Percentiles rank a stretch among this genome's conserved stretches.
phyloP scores from a whole-genome alignment of 2,888 invertebrate species.

The Sthenelais limicola region DNA sequence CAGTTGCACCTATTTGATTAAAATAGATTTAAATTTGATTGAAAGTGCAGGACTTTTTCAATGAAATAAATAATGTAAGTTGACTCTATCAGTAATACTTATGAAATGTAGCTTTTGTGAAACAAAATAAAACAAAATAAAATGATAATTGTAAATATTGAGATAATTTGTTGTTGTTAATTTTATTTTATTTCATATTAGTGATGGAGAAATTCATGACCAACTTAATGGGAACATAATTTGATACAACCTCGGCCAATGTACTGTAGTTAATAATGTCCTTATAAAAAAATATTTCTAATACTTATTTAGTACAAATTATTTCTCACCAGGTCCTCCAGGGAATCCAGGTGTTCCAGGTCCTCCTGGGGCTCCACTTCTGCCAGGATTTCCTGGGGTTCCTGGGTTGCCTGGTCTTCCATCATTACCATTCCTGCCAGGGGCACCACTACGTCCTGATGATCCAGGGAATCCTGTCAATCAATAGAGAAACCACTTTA shows the following conservation, averaged over 20 bases:
- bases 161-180: background rate
- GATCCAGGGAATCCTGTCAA: constrained; percentile 8
- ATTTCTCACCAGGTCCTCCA: constrained; percentile 27
- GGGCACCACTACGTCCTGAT: constrained; percentile 8
- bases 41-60: too few relatives aligned
- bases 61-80: too few relatives aligned
- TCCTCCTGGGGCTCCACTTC: constrained; percentile 55
- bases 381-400: constrained; percentile 27
- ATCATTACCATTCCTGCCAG: constrained; percentile 24
- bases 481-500: background rate
- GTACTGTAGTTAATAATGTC: too few relatives aligned
- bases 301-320: background rate
- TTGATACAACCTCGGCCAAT: too few relatives aligned
- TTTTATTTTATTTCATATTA: background rate
- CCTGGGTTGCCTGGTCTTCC: constrained; percentile 40
- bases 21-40: too few relatives aligned
- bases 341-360: constrained; percentile 34
- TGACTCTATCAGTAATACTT: background rate
- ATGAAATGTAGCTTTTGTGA: background rate
- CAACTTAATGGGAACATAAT: too few relatives aligned
- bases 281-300: background rate
- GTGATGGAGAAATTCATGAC: too few relatives aligned
- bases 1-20: constrained; percentile 31
- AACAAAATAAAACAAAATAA: background rate
- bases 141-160: background rate